Base-by-base conservation (phyloP, 2,888 invertebrate genomes). In the Pomacea canaliculata region DNA sequence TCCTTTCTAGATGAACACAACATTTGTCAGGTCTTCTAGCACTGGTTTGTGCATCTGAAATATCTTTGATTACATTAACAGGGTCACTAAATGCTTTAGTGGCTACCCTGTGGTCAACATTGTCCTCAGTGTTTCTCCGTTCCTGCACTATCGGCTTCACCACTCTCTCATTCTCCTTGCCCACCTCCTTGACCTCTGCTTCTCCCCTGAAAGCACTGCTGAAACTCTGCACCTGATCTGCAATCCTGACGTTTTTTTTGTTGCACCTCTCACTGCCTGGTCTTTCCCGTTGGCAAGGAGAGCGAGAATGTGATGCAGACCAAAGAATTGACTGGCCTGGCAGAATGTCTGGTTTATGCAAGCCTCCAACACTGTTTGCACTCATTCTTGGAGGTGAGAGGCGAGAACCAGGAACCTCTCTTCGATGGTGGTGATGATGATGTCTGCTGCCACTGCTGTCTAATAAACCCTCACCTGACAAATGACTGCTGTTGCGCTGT, bases 311-410 rank as follows among this genome's bases (percentile, higher is more conserved):
- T 63, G 63, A 63, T 5, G 63, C 27, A 27, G 63, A 63, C 63
- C 27, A 27, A 12, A 63, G 19, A 19, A 23, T 19, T 5, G 46
- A 49, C 23, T 37, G 71, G 62, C 27, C 63, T 63, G 65, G 65
- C 60, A 23, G 62, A n/a, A 48, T 71, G n/a, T 59, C 51, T 4
- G 60, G 70, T 27, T 51, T 65, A n/a, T 72, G 72, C 65, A 48
- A 19, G 12, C 51, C 8, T 13, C 66, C 72, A 7, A 37, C 65
- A 37, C 63, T 72, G 65, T 63, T 63, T 23, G 66, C 72, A 56
- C 65, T 65, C 51, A 65, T 56, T 72, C 65, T 72, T 63, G 63
- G 49, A 16, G 65, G 71, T 37, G 46, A 60, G 7, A 46, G 27
- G 60, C 69, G 49, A 37, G 37, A 16, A 27, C 23, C 27, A 37